phyloP scores from a whole-genome alignment of 1,140 invertebrate genomes.

The Papilio aristodemus region DNA sequence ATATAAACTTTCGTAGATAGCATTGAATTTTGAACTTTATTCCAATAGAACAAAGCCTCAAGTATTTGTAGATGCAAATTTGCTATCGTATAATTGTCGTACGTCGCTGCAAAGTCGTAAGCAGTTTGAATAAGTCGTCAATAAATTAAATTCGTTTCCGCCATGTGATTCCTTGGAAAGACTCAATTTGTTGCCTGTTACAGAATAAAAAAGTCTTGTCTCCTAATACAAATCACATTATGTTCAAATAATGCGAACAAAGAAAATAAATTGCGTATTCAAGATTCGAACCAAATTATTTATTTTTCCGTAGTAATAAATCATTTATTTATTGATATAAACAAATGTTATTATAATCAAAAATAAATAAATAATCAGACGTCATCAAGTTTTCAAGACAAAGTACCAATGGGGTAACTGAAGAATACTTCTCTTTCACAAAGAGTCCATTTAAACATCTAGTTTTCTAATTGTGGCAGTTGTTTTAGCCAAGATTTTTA shows the following conservation, averaged over 20 bases:
- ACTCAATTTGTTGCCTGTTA: constrained; percentile 76
- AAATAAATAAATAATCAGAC: too few relatives aligned
- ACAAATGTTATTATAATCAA: too few relatives aligned
- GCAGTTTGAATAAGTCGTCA: constrained; percentile 71
- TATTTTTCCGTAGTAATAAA: not conserved
- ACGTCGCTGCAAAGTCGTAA: constrained; percentile 63
- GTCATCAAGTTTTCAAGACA: too few relatives aligned
- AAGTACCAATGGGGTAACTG: too few relatives aligned
- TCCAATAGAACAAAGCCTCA: constrained; percentile 27
- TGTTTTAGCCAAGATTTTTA: too few relatives aligned
- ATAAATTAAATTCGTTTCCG: constrained; percentile 80
- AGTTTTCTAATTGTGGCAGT: too few relatives aligned
- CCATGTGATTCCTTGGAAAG: constrained; percentile 70
- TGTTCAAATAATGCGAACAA: constrained; percentile 28
- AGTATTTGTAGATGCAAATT: constrained; percentile 37
- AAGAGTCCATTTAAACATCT: too few relatives aligned
- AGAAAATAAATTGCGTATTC: constrained; percentile 26
- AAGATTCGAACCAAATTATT: not conserved
- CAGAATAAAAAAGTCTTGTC: constrained; percentile 46
- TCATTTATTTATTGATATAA: not conserved
- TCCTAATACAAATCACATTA: constrained; percentile 43
- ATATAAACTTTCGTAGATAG: constrained; percentile 23
- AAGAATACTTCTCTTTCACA: too few relatives aligned
- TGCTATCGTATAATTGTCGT: constrained; percentile 67
- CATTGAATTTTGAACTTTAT: constrained; percentile 41